Evolutionary conservation across 2,888 invertebrate species (phyloP).

Genomic region (Iselma pallidipennis): DNA sequence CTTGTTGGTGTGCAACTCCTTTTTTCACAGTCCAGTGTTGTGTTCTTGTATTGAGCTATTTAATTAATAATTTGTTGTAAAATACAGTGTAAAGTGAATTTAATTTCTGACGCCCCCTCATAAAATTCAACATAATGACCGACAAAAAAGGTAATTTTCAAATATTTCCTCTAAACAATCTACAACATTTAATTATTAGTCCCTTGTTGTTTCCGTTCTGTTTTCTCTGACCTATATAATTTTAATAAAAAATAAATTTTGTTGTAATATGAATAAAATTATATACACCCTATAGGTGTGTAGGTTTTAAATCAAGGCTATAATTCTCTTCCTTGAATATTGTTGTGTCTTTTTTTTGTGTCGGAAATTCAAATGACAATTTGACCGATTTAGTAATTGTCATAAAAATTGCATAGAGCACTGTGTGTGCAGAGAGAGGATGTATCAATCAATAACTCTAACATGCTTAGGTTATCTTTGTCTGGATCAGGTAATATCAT

Average conservation of each 20-base stretch:
- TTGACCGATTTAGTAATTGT: slow-evolving; percentile 14
- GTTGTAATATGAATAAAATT: background rate
- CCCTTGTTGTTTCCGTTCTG: background rate
- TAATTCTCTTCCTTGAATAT: background rate
- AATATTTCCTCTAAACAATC: background rate
- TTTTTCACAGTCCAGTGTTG: background rate
- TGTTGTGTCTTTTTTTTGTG: too few species aligned
- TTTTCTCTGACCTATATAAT: background rate
- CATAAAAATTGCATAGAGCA: slow-evolving; percentile 47
- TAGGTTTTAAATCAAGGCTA: background rate
- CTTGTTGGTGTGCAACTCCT: background rate
- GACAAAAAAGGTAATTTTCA: slow-evolving; percentile 49
- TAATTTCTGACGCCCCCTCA: background rate
- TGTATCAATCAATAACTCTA: slow-evolving; percentile 55
- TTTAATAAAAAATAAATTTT: background rate
- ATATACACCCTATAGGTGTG: background rate
- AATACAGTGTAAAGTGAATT: background rate
- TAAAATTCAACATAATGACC: slow-evolving; percentile 31
- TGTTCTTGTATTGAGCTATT: slow-evolving; percentile 2
- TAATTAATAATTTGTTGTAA: background rate
- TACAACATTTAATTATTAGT: background rate
- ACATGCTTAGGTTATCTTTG: slow-evolving; percentile 50
- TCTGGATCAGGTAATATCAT: slow-evolving; percentile 48
- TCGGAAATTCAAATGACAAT: background rate
- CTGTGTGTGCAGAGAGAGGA: slow-evolving; percentile 49